These are phyloP conservation scores for Stomatorhinus ivindoensis DNA, from an alignment of 2,113 vertebrate species.

Conservation along the genomic window DNA sequence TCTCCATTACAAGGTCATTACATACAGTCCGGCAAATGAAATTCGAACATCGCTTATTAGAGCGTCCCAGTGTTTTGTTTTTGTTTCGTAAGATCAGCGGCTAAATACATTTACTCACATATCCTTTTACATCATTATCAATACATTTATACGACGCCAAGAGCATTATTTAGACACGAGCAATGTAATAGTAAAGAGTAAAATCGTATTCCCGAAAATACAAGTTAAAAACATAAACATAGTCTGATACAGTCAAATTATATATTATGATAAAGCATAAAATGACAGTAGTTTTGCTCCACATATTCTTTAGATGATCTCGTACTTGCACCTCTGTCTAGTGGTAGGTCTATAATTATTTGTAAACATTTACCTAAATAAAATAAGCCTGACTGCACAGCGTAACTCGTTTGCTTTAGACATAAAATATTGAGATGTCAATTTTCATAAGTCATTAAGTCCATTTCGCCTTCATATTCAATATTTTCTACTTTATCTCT, in stretches of 20 bases:
- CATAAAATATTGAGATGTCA: not conserved
- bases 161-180: not conserved
- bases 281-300: not conserved
- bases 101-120: not conserved
- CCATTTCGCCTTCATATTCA: not conserved
- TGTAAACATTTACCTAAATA: not conserved
- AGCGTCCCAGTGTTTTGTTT: not conserved
- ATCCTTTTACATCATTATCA: not conserved
- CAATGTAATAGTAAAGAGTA: not conserved
- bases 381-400: not conserved
- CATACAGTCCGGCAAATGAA: not conserved
- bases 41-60: not conserved
- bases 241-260: not conserved
- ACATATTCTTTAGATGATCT: not conserved
- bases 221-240: not conserved
- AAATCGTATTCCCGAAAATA: not conserved
- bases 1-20: not conserved
- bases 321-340: not conserved
- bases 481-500: not conserved
- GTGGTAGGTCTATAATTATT: not conserved
- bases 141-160: not conserved
- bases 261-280: not conserved
- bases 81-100: not conserved
- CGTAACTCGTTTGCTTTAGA: not conserved
- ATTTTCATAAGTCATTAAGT: not conserved